Base-by-base conservation (phyloP, 1,140 invertebrate genomes). In the Macrosteles quadrilineatus region DNA sequence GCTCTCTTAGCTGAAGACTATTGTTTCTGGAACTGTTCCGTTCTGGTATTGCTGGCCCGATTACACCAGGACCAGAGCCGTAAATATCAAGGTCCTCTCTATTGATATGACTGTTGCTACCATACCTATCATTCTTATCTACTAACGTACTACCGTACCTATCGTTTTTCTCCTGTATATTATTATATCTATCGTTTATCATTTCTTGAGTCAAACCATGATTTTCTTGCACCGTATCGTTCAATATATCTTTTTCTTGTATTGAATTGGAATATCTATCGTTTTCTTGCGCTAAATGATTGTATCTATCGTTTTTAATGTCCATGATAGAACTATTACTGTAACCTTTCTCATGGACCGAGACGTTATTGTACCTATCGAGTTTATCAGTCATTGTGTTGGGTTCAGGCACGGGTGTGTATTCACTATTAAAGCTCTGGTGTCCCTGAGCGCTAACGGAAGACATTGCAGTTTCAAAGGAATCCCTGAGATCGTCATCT, bases 381-480 rank as follows among this genome's bases (percentile, higher is more conserved):
- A 43, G 12, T 40, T 32, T 32, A 36, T 43, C 62, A n/a, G 36
- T 64, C 36, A 36, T 64, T 9, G 25, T 43, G 27, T 31, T 62
- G 23, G 1, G 32, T 45, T 67, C 64, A 67, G 64, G 40, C 25
- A 67, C 40, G 4, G 64, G 40, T 21, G 40, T 25, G 43, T n/a
- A 67, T 17, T 67, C 64, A 67, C 36, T 45, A 64, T 43, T 64
- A 47, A 43, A 67, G 64, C 40, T 67, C n/a, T 43, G 25, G 3
- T 31, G 31, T n/a, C 64, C 64, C 47, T 47, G 36, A 14, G 81
- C 84, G 47, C 76, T 79, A 1, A 83, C 78, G 1, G 85, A 87
- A 71, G 82, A 86, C n/a, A 84, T 79, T 6, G 83, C 85, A 19
- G 85, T 87, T 69, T 87, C 85, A 73, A 86, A 87, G 1, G 85